Base-by-base conservation (phyloP, 2,113 vertebrate genomes). In the Euleptes europaea region DNA sequence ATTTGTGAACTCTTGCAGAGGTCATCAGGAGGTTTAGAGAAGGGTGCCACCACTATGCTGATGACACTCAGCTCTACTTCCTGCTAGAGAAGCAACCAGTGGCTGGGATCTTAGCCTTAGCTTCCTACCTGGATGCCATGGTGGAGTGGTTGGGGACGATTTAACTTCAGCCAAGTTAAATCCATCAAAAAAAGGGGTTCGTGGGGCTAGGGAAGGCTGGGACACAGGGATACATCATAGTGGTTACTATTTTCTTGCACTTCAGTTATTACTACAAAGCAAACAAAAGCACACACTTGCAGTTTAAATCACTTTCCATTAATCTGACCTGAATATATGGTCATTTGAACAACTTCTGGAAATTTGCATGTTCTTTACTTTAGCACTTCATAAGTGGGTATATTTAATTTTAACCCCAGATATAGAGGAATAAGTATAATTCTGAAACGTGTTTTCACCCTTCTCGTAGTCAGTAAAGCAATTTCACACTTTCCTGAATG, bases 401-500 rank as follows among this genome's bases (percentile, higher is more conserved):
- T 92, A 91, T 66, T 95, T 93, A 89, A 91, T 92, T 91, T 93
- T 88, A 19, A 92, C 42, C 91, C 76, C 65, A 88, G 78, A 78
- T 90, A 88, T 88, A 92, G 51, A 94, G 47, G 67, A 0, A 0
- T 73, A 86, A 35, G 70, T 94, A 87, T 74, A 81, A 87, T 75
- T 92, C 86, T 84, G 76, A 85, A 80, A 92, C 76, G 88, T 84
- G 94, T 88, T 78, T 93, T 96, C 80, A 93, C 91, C 81, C 88
- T 92, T 93, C 86, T 93, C 92, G 85, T 82, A 87, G 71, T 67
- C 82, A 93, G 26, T 86, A 94, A 91, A 83, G 82, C 76, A 95
- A 94, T 96, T 94, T 95, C 93, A 96, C 87, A 94, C 85, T 93
- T 90, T 91, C 57, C 57, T 94, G 88, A 94, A 86, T 92, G 83